Evolutionary conservation across 2,797 vertebrate genomes (phyloP).

Genomic region (Kryptolebias ocellatus): DNA sequence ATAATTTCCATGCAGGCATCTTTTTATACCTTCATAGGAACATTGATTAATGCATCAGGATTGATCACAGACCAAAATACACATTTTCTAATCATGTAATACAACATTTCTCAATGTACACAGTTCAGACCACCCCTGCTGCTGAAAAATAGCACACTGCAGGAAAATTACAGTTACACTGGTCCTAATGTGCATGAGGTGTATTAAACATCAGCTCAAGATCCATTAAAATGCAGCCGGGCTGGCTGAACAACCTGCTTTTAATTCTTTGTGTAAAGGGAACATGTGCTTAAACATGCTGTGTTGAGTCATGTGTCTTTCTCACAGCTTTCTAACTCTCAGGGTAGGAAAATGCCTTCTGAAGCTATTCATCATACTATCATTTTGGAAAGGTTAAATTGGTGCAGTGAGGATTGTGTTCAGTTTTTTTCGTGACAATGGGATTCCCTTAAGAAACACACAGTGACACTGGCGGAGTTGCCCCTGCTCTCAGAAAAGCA

Average conservation of each 20-base stretch:
- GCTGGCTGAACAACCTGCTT: constrained; percentile 42
- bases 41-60: constrained; percentile 33
- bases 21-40: constrained; percentile 29
- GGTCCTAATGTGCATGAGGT: constrained; percentile 59
- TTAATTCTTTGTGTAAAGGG: constrained; percentile 47
- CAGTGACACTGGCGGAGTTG: constrained; percentile 16
- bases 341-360: constrained; percentile 18
- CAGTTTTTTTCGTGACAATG: constrained; percentile 24
- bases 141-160: constrained; percentile 62
- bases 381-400: constrained; percentile 40
- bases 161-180: constrained; percentile 63
- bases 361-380: constrained; percentile 49
- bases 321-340: constrained; percentile 15
- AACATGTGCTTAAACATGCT: constrained; percentile 48
- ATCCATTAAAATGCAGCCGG: constrained; percentile 66
- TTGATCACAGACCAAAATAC: constrained; percentile 42
- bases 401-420: constrained; percentile 29
- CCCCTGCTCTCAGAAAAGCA: constrained; percentile 12
- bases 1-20: constrained; percentile 22
- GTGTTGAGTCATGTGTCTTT: constrained; percentile 15
- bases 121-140: constrained; percentile 30
- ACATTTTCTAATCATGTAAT: constrained; percentile 54
- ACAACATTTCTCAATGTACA: constrained; percentile 36
- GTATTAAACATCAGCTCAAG: constrained; percentile 55
- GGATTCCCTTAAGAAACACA: constrained; percentile 50